These are phyloP conservation scores for Hymenochirus boettgeri DNA, from an alignment of 2,113 vertebrate species.

Conservation along the genomic window DNA sequence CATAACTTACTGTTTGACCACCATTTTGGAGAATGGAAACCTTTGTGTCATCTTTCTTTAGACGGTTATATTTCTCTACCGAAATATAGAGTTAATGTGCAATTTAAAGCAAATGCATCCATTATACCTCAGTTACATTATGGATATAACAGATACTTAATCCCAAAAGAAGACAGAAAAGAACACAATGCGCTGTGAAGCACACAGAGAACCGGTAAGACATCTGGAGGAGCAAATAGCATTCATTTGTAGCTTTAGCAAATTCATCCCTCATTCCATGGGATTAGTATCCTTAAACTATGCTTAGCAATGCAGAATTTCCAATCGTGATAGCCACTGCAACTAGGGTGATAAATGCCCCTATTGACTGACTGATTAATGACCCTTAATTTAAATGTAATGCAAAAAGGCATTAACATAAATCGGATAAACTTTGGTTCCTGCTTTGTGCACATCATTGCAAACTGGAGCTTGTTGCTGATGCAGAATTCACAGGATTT, in stretches of 20 bases:
- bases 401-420: too few relatives aligned
- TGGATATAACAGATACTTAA: slow-evolving; percentile 5
- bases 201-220: slow-evolving; percentile 4
- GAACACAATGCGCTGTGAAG: background rate
- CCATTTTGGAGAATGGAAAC: too few relatives aligned
- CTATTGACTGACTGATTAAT: too few relatives aligned
- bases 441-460: too few relatives aligned
- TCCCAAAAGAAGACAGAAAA: background rate
- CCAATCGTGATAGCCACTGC: too few relatives aligned
- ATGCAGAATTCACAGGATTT: too few relatives aligned
- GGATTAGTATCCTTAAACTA: slow-evolving; percentile 15
- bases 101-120: background rate
- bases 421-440: too few relatives aligned
- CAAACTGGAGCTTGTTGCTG: too few relatives aligned
- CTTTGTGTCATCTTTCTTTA: too few relatives aligned
- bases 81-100: background rate
- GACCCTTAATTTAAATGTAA: too few relatives aligned
- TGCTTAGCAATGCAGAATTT: background rate
- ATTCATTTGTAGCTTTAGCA: slow-evolving; percentile 13
- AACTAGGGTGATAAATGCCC: too few relatives aligned
- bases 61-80: background rate
- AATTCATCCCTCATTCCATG: slow-evolving; percentile 19
- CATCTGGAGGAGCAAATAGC: slow-evolving; percentile 24
- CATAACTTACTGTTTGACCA: too few relatives aligned
- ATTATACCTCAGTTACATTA: background rate